Base-by-base conservation (phyloP, 2,888 invertebrate species). In the Tillus elongatus region DNA sequence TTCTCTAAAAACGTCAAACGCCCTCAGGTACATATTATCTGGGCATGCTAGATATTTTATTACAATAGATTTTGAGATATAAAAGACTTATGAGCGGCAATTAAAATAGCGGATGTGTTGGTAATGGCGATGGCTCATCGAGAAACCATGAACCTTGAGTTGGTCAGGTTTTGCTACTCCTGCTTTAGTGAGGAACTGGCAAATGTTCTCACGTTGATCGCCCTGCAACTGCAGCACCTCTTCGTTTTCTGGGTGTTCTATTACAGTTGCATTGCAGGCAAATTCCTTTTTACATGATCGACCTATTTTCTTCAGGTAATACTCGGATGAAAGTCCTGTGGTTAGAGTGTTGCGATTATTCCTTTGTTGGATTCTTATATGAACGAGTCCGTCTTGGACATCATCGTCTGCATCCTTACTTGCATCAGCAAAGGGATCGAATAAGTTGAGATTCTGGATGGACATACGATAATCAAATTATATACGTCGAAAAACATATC, bases 201-300 rank as follows among this genome's bases (percentile, higher is more conserved):
- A 93, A 75, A 98, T 97, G 72, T 95, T 93, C 70, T 96, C 93
- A 65, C 98, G 84, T 75, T 99, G 98, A 73, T 98, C 98, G 63
- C 98, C 98, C 72, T 98, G 98, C 63, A 99, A 79, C 72, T 99
- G 98, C 59, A 98, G 81, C 64, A 99, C 97, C 77, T 98, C 97
- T 67, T 98, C 98, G 85, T 98, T 98, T 74, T 99, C 97, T 53
- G 96, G 92, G 73, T 98, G 97, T 73, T 98, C 96, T 61, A 99
- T 96, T 68, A 99, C 96, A 66, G 98, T 99, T 68, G 98, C 98
- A 84, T 99, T 99, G 80, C 98, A 99, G 65, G 96, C 96, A 75
- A 98, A 98, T 78, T 98, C 84, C 80, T 93, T 92, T 83, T 92
- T 98, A 83, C 97, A 95, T 78, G 93, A 92, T 76, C 95, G 88